Base-by-base conservation (phyloP, 2,888 invertebrate species). In the Melieria crassipennis region DNA sequence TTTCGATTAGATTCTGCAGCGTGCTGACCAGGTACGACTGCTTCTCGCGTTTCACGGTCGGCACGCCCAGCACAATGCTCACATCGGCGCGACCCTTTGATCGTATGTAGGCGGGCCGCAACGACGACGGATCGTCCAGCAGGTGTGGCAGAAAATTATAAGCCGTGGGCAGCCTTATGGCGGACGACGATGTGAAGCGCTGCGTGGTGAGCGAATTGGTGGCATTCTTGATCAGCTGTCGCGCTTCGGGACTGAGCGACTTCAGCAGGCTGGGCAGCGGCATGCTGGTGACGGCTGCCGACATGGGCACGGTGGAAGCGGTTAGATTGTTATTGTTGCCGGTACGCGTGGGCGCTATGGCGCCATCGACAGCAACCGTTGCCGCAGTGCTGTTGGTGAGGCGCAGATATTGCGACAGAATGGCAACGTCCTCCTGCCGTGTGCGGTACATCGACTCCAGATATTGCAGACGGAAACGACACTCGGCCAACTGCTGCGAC, bases 141-240 rank as follows among this genome's bases (percentile, higher is more conserved):
- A 97, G 89, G 86, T 97, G 96, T 1, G 97, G 97, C 78, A 97
- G 88, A 83, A 96, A 94, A 83, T 94, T 93, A 85, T 92, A 94
- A 72, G 94, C 91, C 74, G 94, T 93, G 3, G 96, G 95, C 71
- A 93, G 87, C 72, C 93, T 90, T 58, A 95, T 87, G 76, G 87
- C 87, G 10, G 76, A 71, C 5, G 76, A 74, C 46, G 82, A 74
- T 69, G 88, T 87, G 67, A 88, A 88, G 69, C 87, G 86, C 47
- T 79, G 79, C 1, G 76, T 72, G 0, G 75, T 64, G 69, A 83
- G 84, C 61, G 76, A 85, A 50, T 81, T 80, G 62, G 88, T 88
- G 81, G 90, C 88, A 79, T 89, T 88, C 70, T 84, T 83, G 52
- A 88, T 78, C 68, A 88, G 80, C 50, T 85, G 81, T 69, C 86